Evolutionary conservation across 2,113 vertebrate species (phyloP), one percentile per base, ranked within the genome.

Genomic region (Phrynosoma blainvillii): DNA sequence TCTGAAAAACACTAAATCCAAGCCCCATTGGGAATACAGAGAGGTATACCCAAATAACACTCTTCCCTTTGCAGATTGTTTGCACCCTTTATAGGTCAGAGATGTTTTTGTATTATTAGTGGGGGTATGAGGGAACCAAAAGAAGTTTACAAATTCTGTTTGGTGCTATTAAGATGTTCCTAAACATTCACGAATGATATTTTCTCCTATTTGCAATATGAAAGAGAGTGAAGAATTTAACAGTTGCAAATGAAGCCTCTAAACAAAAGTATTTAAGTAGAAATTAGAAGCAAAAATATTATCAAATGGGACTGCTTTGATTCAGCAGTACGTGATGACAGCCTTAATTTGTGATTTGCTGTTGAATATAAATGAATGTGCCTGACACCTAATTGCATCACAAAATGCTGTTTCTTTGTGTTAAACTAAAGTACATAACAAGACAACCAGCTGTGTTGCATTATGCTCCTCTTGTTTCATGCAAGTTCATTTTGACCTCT

Each of bases 401-500:
- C 83, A 71, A 84, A 21, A 23, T 16, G 79, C 40, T 77, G 16
- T 13, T 86, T 32, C 82, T 80, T 59, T 23, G 5, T 59, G 1
- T 30, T 83, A 47, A 59, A 70, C 66, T 32, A 88, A 88, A 83
- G 62, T 14, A 70, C n/a, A 30, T 77, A 59, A 68, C 21, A 77
- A 83, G 47, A 11, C 23, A 56, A 56, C 62, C 73, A 88, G 42
- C 47, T 36, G 23, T 36, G 21, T 70, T 77, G 42, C 62, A 83
- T 76, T 84, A 47, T 30, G 32, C 0, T 66, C 16, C n/a, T 70
- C 27, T 70, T 68, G 56, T 77, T 83, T 36, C 36, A 36, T 32
- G 32, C 79, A 73, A 81, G 68, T 81, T 84, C 21, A 36, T 84
- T 70, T 83, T 88, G 71, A 87, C 59, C 70, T 82, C 36, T 42